phyloP scores from a whole-genome alignment of 2,888 invertebrate species.

The Drosophila ustulata region DNA sequence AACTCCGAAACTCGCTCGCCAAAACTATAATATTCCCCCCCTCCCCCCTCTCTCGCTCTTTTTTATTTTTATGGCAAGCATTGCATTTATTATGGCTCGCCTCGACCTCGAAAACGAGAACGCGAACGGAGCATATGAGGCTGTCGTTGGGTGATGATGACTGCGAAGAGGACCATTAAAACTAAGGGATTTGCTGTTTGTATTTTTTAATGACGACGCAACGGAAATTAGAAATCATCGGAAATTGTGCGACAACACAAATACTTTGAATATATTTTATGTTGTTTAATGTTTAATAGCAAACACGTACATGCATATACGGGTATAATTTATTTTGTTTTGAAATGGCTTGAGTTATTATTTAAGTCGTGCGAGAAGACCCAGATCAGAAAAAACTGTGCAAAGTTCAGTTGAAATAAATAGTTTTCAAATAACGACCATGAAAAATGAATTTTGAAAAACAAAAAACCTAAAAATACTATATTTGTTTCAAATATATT shows the following conservation, averaged over 20 bases:
- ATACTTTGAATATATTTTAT: conserved; percentile 44
- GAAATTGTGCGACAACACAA: conserved; percentile 67
- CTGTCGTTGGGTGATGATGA: conserved; percentile 26
- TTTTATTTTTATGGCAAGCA: conserved; percentile 73
- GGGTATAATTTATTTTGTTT: conserved; percentile 7
- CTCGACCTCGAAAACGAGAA: conserved; percentile 43
- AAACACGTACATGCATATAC: neutral
- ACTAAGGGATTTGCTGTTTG: conserved; percentile 58
- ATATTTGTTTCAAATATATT: too few relatives aligned
- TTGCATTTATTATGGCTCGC: conserved; percentile 69
- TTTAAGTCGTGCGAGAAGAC: conserved; percentile 1
- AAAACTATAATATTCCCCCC: conserved; percentile 66
- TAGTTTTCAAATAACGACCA: too few relatives aligned
- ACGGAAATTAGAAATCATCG: conserved; percentile 78
- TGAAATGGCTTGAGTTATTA: conserved; percentile 20
- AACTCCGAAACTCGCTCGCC: conserved; percentile 51
- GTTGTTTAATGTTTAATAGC: conserved; percentile 35
- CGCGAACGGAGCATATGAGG: conserved; percentile 11
- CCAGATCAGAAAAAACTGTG: neutral
- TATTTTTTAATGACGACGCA: conserved; percentile 61
- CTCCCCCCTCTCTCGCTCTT: conserved; percentile 17
- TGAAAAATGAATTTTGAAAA: too few relatives aligned
- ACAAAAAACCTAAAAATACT: too few relatives aligned
- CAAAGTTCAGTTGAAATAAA: neutral
- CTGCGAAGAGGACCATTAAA: conserved; percentile 55